Conservation (phyloP, 1,140 invertebrate genomes). For the Diachasma alloeum region DNA sequence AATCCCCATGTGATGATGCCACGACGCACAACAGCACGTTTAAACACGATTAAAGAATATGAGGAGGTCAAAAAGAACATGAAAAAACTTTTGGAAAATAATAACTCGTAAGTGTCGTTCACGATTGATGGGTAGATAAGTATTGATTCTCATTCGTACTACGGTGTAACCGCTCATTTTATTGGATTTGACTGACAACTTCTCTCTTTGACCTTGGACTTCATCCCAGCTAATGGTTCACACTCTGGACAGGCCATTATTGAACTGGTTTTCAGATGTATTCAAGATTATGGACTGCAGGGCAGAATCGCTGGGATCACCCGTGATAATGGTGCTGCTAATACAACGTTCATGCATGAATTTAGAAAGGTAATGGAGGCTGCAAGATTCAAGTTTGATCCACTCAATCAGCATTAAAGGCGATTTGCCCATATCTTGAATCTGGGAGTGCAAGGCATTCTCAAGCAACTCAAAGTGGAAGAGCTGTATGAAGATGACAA, state of each 20-base stretch:
- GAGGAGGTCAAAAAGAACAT: too few relatives aligned
- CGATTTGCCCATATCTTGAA: constrained; percentile 28
- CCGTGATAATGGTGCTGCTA: constrained; percentile 25
- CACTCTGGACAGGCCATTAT: constrained; percentile 52
- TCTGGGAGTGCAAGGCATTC: constrained; percentile 25
- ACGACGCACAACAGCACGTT: too few relatives aligned
- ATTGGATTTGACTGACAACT: constrained; percentile 49
- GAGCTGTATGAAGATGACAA: background rate
- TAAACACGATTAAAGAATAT: too few relatives aligned
- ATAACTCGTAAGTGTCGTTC: constrained; percentile 49
- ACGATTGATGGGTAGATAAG: constrained; percentile 52
- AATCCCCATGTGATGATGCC: too few relatives aligned
- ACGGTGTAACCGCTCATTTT: constrained; percentile 50
- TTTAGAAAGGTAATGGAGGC: background rate
- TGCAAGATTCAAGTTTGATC: background rate
- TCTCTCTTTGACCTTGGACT: constrained; percentile 48
- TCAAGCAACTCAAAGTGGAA: constrained; percentile 16
- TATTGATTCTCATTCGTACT: constrained; percentile 42
- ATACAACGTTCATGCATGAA: constrained; percentile 12
- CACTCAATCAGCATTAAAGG: constrained; percentile 27
- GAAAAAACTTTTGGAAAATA: constrained; percentile 26
- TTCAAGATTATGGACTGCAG: constrained; percentile 17
- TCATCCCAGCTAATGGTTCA: constrained; percentile 45
- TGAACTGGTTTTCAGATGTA: constrained; percentile 41
- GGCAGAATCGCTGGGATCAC: constrained; percentile 26